Evolutionary conservation across 2,888 invertebrate species (phyloP).

Genomic region (Hypercompe scribonia): DNA sequence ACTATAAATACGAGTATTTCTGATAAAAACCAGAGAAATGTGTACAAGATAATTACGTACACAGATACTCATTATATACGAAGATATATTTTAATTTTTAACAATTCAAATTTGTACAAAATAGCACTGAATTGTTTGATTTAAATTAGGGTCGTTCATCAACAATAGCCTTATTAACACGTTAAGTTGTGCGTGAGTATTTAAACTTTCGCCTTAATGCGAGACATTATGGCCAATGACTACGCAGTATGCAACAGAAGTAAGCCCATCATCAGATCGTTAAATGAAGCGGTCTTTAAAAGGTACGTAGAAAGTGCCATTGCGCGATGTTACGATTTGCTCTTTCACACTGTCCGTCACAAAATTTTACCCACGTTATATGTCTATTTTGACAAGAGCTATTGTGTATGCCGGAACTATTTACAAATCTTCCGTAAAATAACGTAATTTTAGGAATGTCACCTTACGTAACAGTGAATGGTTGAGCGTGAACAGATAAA

Average conservation of each 20-base stretch:
- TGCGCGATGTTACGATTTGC: conserved; percentile 28
- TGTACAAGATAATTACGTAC: background rate
- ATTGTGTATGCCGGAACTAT: conserved; percentile 53
- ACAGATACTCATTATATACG: background rate
- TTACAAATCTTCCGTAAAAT: conserved; percentile 59
- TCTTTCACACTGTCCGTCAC: conserved; percentile 18
- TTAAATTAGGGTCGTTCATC: conserved; percentile 21
- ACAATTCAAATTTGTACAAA: conserved; percentile 34
- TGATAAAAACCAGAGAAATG: background rate
- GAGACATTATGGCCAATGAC: conserved; percentile 60
- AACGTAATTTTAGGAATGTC: conserved; percentile 57
- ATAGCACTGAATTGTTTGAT: conserved; percentile 16
- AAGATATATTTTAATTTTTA: conserved; percentile 6
- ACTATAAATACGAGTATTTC: background rate
- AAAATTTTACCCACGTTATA: conserved; percentile 38
- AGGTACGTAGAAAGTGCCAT: conserved; percentile 77
- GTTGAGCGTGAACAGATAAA: conserved; percentile 57
- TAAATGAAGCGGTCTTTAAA: conserved; percentile 75
- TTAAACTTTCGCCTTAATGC: conserved; percentile 68
- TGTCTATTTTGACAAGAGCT: conserved; percentile 37
- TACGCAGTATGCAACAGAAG: conserved; percentile 66
- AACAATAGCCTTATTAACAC: conserved; percentile 31
- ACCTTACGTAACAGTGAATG: conserved; percentile 64
- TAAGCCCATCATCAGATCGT: conserved; percentile 71
- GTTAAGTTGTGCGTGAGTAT: conserved; percentile 27